Percentiles rank a stretch among this genome's conserved stretches.
These are phyloP conservation scores for Sympetrum striolatum DNA, from an alignment of 2,888 invertebrate species.

Conservation along the genomic window DNA sequence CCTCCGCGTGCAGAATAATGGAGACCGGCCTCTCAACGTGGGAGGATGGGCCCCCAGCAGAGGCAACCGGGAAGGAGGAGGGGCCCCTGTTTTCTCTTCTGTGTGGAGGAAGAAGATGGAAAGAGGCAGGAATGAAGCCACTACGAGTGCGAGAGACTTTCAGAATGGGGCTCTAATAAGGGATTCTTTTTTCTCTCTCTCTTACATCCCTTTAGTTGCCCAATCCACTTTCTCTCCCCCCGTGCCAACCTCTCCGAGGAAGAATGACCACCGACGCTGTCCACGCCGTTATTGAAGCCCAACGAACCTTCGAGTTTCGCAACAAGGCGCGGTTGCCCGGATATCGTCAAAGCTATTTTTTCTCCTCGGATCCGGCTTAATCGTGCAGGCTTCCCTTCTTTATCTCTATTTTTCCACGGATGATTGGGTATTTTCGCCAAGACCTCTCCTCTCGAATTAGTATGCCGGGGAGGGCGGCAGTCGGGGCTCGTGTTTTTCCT, in stretches of 20 bases:
- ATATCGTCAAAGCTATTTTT: background rate
- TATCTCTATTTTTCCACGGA: background rate
- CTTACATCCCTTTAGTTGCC: background rate
- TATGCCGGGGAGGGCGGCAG: background rate
- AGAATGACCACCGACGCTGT: background rate
- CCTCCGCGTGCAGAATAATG: background rate
- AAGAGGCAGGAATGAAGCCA: background rate
- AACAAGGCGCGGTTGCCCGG: background rate
- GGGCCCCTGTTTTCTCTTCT: background rate
- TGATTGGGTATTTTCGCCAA: background rate
- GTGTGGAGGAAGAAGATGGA: background rate
- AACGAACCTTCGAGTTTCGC: background rate
- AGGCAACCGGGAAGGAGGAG: background rate
- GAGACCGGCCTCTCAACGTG: background rate
- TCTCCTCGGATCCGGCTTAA: background rate
- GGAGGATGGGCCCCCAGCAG: background rate
- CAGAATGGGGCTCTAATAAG: background rate
- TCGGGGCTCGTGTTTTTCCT: background rate
- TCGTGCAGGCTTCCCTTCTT: background rate
- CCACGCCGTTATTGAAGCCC: background rate
- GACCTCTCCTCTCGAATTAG: background rate
- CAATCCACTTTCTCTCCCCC: background rate
- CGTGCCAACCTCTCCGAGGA: background rate
- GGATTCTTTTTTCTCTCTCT: background rate
- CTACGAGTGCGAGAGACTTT: background rate